Evolutionary conservation across 1,140 invertebrate genomes (phyloP).

Genomic region (Zophobas morio): DNA sequence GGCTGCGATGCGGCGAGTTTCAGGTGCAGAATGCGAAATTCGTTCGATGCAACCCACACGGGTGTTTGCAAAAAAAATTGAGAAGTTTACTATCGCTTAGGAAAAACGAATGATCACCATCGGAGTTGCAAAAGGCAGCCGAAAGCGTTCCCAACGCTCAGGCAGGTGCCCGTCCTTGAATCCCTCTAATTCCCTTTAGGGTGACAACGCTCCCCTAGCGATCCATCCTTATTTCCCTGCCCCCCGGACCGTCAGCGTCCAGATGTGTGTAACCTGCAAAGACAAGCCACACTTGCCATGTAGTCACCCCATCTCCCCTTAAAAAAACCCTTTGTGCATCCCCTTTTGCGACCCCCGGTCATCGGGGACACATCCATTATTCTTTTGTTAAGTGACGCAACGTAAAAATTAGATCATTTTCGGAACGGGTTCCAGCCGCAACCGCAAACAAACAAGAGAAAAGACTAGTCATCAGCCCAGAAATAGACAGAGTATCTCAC

Average conservation of each 20-base stretch:
- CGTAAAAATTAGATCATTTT: constrained; percentile 35
- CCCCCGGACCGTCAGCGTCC: constrained; percentile 9
- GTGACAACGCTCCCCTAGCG: not conserved
- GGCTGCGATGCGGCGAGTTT: too few species aligned
- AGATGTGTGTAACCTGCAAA: constrained; percentile 39
- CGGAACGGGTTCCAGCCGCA: constrained; percentile 34
- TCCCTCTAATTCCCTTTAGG: not conserved
- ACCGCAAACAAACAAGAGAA: constrained; percentile 34
- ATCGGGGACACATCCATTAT: constrained; percentile 28
- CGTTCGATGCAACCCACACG: too few species aligned
- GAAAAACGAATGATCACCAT: too few species aligned
- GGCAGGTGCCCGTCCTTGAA: too few species aligned
- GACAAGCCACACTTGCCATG: constrained; percentile 35
- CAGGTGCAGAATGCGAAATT: too few species aligned
- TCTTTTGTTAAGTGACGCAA: constrained; percentile 39
- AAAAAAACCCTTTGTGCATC: constrained; percentile 17
- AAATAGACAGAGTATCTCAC: constrained; percentile 42
- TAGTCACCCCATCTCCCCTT: constrained; percentile 18
- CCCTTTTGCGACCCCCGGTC: constrained; percentile 8
- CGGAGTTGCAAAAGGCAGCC: too few species aligned
- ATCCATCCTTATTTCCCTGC: constrained; percentile 22
- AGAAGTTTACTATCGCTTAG: too few species aligned
- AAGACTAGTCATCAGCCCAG: constrained; percentile 7
- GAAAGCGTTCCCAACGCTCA: too few species aligned
- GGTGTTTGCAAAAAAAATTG: too few species aligned